These are phyloP conservation scores for Melangyna quadrimaculata DNA, from an alignment of 2,888 invertebrate genomes.

Conservation along the genomic window DNA sequence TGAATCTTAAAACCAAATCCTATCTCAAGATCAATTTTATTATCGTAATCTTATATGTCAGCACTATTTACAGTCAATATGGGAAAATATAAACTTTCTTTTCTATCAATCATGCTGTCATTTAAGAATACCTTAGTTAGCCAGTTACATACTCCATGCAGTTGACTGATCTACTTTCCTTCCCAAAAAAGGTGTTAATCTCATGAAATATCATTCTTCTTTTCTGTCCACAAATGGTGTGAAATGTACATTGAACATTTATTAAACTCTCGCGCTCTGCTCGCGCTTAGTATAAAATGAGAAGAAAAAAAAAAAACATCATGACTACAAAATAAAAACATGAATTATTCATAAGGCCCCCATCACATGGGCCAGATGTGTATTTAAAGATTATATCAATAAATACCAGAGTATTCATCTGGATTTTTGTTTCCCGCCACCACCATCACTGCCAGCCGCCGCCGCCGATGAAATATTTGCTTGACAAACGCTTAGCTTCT, in stretches of 20 bases:
- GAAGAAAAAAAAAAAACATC: background rate
- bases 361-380: conserved; percentile 44
- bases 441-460: background rate
- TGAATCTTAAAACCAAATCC: background rate
- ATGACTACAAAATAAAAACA: background rate
- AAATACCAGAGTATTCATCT: conserved; percentile 47
- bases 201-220: conserved; percentile 19
- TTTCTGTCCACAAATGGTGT: conserved; percentile 29
- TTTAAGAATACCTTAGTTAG: conserved; percentile 15
- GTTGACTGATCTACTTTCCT: conserved; percentile 35
- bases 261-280: conserved; percentile 23
- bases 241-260: conserved; percentile 30
- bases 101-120: conserved; percentile 19
- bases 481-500: conserved; percentile 60
- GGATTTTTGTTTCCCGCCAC: background rate
- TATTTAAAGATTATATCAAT: conserved; percentile 42
- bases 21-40: conserved; percentile 2
- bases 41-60: background rate
- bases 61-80: background rate
- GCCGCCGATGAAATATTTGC: conserved; percentile 34
- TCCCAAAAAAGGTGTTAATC: conserved; percentile 24
- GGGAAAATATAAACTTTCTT: conserved; percentile 27
- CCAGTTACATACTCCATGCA: conserved; percentile 10
- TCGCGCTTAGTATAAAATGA: background rate
- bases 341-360: conserved; percentile 31